phyloP scores from a whole-genome alignment of 1,140 invertebrate genomes.

The Drosophila grimshawi region DNA sequence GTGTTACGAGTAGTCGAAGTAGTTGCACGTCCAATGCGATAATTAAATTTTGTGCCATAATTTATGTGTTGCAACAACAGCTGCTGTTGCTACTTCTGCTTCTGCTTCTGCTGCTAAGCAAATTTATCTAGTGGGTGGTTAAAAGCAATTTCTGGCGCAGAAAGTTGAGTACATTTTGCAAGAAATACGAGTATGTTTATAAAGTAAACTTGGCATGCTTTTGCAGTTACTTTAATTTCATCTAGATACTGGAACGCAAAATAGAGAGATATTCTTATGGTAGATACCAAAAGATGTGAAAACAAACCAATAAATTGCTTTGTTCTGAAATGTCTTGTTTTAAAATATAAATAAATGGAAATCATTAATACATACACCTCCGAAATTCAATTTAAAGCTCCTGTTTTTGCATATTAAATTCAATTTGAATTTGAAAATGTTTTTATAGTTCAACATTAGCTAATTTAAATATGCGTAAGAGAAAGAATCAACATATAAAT shows the following conservation, averaged over 20 bases:
- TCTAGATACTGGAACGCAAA: background rate
- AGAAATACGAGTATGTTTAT: background rate
- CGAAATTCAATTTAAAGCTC: too few relatives aligned
- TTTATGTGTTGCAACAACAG: slow-evolving; percentile 69
- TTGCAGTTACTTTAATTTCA: slow-evolving; percentile 3
- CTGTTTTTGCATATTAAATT: too few relatives aligned
- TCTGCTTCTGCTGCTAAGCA: slow-evolving; percentile 29
- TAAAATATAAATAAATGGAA: too few relatives aligned
- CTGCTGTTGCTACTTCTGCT: slow-evolving; percentile 43
- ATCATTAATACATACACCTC: too few relatives aligned
- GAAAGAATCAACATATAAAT: too few relatives aligned
- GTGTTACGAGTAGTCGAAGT: slow-evolving; percentile 55
- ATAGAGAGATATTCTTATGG: background rate
- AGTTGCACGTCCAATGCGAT: slow-evolving; percentile 61
- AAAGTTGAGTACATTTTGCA: background rate
- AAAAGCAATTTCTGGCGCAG: slow-evolving; percentile 1
- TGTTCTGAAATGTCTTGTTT: too few relatives aligned
- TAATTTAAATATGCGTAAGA: too few relatives aligned
- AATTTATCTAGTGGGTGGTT: slow-evolving; percentile 40
- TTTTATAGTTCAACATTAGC: too few relatives aligned
- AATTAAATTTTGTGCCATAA: slow-evolving; percentile 74
- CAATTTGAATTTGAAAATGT: too few relatives aligned
- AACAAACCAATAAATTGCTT: too few relatives aligned
- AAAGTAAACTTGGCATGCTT: background rate
- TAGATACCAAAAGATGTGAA: too few relatives aligned